These are phyloP conservation scores for Sylvicola fuscatus DNA, from an alignment of 2,888 invertebrate species.

Conservation along the genomic window DNA sequence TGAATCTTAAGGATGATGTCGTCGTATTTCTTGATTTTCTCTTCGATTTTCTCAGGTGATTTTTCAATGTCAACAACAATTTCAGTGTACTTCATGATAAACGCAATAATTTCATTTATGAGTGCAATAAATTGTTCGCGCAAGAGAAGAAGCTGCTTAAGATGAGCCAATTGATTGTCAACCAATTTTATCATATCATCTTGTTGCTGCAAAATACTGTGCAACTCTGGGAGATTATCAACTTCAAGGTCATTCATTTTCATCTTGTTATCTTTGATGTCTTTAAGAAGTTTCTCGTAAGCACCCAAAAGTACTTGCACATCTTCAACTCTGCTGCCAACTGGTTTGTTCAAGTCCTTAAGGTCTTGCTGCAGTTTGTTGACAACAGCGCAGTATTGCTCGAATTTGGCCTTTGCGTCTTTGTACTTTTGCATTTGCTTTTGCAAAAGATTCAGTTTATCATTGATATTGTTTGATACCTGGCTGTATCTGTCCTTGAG, in stretches of 20 bases:
- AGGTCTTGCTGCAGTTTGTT: conserved; percentile 65
- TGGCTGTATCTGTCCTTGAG: conserved; percentile 59
- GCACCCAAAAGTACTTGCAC: conserved; percentile 62
- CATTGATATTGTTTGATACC: conserved; percentile 52
- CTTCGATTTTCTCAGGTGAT: conserved; percentile 59
- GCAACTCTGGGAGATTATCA: conserved; percentile 55
- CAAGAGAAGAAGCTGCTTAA: conserved; percentile 55
- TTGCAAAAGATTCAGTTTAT: conserved; percentile 49
- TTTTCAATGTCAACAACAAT: conserved; percentile 70
- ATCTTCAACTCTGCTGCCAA: conserved; percentile 74
- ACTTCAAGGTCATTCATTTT: conserved; percentile 59
- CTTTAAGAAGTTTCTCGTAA: conserved; percentile 57
- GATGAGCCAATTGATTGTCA: conserved; percentile 64
- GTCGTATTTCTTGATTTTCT: conserved; percentile 73
- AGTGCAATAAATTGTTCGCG: conserved; percentile 77
- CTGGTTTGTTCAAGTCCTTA: conserved; percentile 62
- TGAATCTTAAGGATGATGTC: conserved; percentile 71
- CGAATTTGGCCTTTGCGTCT: conserved; percentile 57
- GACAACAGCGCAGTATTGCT: conserved; percentile 61
- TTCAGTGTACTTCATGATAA: conserved; percentile 70
- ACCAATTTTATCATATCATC: conserved; percentile 69
- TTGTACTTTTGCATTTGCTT: conserved; percentile 64
- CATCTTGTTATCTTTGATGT: conserved; percentile 55
- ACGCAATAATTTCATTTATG: conserved; percentile 70
- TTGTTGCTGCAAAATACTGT: conserved; percentile 58